These are phyloP conservation scores for Numida meleagris DNA, from an alignment of 2,113 vertebrate genomes.

Conservation along the genomic window DNA sequence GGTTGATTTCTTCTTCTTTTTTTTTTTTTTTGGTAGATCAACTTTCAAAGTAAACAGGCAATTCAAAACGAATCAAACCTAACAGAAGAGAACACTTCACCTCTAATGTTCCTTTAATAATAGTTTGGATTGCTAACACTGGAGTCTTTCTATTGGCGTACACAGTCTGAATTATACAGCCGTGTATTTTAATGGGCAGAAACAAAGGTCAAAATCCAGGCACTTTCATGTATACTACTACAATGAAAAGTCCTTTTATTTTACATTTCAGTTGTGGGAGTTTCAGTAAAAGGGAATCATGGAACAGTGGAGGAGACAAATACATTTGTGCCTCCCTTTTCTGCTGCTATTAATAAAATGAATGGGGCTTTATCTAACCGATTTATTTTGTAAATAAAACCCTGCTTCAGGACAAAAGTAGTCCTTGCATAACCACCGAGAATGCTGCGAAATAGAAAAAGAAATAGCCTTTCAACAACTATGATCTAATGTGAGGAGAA, in stretches of 20 bases:
- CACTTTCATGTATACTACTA: neutral
- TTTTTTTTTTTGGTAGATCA: neutral
- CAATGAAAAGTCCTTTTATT: conserved; percentile 17
- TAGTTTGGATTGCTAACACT: neutral
- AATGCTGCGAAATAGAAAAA: neutral
- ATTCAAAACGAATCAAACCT: neutral
- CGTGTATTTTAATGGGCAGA: neutral
- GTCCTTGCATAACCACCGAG: neutral
- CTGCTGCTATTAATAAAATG: conserved; percentile 14
- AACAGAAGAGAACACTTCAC: neutral
- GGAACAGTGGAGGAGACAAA: neutral
- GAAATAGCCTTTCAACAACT: neutral
- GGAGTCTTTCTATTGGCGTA: neutral
- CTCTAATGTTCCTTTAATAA: neutral
- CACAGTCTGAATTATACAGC: neutral
- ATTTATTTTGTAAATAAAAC: conserved; percentile 32
- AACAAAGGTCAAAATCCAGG: conserved; percentile 5
- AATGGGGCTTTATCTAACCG: conserved; percentile 11
- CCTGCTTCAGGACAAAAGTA: neutral
- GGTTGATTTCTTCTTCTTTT: neutral
- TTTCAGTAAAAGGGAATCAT: neutral
- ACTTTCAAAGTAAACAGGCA: conserved; percentile 2
- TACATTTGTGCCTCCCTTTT: neutral
- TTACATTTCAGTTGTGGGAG: conserved; percentile 11
- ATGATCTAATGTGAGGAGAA: neutral